phyloP scores from a whole-genome alignment of 2,888 invertebrate species.

The Chaetogeoica ovagalla region DNA sequence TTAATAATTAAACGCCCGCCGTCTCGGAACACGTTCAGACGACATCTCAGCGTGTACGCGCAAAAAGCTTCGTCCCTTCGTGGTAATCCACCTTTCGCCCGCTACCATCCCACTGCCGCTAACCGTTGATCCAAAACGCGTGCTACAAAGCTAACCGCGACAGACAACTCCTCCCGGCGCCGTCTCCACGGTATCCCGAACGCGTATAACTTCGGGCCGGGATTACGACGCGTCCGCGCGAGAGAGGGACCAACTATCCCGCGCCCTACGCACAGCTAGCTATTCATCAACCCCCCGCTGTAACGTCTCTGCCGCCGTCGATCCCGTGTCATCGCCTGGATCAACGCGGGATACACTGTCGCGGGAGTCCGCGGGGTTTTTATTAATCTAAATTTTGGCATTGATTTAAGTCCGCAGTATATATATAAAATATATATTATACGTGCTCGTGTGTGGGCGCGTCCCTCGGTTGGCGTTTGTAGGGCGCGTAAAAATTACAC shows the following conservation, averaged over 20 bases:
- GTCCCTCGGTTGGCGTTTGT: too few species aligned
- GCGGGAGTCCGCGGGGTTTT: constrained; percentile 17
- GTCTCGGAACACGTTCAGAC: not conserved
- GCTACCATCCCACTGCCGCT: not conserved
- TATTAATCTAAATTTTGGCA: constrained; percentile 50
- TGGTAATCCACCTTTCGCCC: constrained; percentile 14
- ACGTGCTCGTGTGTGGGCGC: too few species aligned
- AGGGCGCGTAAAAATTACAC: constrained; percentile 24
- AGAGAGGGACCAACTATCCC: not conserved
- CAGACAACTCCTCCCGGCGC: not conserved
- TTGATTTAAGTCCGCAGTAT: constrained; percentile 42
- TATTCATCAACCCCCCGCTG: constrained; percentile 46
- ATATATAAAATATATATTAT: not conserved
- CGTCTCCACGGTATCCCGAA: not conserved
- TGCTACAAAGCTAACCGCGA: constrained; percentile 49
- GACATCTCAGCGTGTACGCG: not conserved
- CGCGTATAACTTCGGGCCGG: constrained; percentile 10
- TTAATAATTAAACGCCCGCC: constrained; percentile 17
- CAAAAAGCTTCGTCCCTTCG: constrained; percentile 10
- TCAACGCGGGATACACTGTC: constrained; percentile 36
- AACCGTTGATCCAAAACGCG: constrained; percentile 45
- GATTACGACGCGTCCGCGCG: constrained; percentile 23
- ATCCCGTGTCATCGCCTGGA: constrained; percentile 42
- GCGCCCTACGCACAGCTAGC: constrained; percentile 11
- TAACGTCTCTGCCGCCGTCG: not conserved